Evolutionary conservation across 2,797 vertebrate genomes (phyloP).

Genomic region (Falco cherrug): DNA sequence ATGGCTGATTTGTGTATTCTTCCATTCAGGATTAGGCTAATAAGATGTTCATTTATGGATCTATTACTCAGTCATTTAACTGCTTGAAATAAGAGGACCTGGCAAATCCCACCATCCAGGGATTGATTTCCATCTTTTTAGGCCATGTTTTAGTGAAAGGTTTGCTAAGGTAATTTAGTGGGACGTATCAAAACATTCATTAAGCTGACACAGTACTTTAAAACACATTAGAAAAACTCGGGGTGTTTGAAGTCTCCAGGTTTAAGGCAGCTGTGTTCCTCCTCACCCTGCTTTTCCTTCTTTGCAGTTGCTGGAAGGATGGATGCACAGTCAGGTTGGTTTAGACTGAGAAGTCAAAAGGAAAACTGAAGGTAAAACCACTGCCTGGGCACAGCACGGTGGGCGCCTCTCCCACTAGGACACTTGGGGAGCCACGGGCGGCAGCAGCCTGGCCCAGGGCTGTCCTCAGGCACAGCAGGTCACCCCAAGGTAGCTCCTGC

Average conservation of each 20-base stretch:
- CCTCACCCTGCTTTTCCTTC: background rate
- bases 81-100: slow-evolving; percentile 8
- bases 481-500: rapidly evolving
- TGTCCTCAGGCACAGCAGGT: background rate
- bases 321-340: rapidly evolving
- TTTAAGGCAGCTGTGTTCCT: background rate
- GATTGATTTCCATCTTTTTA: slow-evolving; percentile 11
- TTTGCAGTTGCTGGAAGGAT: background rate
- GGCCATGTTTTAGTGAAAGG: background rate
- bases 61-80: slow-evolving; percentile 78
- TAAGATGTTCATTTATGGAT: slow-evolving; percentile 81
- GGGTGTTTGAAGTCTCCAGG: background rate
- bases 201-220: background rate
- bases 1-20: slow-evolving; percentile 77
- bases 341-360: background rate
- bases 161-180: slow-evolving; percentile 2
- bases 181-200: background rate
- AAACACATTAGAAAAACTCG: background rate
- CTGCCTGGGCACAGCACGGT: rapidly evolving
- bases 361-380: background rate
- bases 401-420: background rate
- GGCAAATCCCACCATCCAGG: background rate
- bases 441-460: background rate
- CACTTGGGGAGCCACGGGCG: rapidly evolving
- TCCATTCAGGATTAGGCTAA: slow-evolving; percentile 80